phyloP scores from a whole-genome alignment of 2,113 vertebrate species.

The Brachypodius melanocephalos region DNA sequence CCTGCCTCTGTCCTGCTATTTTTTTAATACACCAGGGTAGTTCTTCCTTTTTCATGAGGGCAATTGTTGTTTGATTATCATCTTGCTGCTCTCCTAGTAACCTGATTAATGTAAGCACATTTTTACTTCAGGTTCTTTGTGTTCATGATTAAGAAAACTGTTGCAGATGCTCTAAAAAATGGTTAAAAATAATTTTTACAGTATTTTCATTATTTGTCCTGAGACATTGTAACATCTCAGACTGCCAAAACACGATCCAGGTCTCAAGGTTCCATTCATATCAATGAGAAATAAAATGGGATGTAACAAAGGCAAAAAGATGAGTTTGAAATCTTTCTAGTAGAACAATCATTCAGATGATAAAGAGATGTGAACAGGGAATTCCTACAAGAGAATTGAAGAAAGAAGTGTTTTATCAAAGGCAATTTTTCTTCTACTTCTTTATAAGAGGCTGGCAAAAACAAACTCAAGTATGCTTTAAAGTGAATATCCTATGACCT shows the following conservation, averaged over 20 bases:
- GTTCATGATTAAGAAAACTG: not conserved
- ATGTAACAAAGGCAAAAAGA: constrained; percentile 5
- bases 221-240: not conserved
- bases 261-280: not conserved
- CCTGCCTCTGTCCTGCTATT: not conserved
- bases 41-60: not conserved
- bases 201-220: not conserved
- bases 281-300: not conserved
- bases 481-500: not conserved
- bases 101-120: not conserved
- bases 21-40: not conserved
- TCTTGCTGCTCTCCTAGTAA: not conserved
- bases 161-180: not conserved
- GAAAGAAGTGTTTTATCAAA: constrained; percentile 17
- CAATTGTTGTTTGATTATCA: not conserved
- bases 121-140: not conserved
- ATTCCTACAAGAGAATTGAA: constrained; percentile 9
- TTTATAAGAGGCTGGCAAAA: not conserved
- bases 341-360: not conserved
- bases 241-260: not conserved
- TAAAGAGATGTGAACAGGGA: not conserved
- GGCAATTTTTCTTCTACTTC: not conserved
- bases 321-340: not conserved
- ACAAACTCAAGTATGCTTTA: not conserved
- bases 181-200: not conserved